A percentile compares a stretch with the other conserved stretches of the same genome.
Conservation (phyloP, 2,888 invertebrate species). For the Proisotoma minuta region DNA sequence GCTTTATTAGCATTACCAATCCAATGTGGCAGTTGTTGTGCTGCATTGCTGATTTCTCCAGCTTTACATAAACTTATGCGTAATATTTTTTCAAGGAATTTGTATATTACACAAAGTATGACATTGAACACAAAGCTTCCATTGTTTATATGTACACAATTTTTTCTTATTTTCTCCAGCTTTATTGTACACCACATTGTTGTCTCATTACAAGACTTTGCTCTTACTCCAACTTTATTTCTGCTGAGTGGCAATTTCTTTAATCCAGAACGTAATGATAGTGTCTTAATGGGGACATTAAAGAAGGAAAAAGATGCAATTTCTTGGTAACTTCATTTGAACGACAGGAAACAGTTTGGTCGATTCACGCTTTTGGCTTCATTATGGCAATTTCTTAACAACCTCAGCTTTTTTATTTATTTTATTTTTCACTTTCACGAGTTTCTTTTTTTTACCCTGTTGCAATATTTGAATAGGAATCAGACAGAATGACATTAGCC, state of each 20-base stretch:
- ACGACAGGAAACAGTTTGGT: constrained; percentile 3
- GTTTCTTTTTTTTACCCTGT: too few species aligned
- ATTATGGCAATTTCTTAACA: not conserved
- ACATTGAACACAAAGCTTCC: too few species aligned
- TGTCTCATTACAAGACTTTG: constrained; percentile 5
- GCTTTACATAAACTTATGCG: too few species aligned
- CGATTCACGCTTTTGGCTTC: not conserved
- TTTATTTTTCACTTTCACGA: too few species aligned
- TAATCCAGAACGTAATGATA: constrained; percentile 12
- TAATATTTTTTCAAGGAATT: too few species aligned
- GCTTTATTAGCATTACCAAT: not conserved
- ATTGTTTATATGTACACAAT: too few species aligned
- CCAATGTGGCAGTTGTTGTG: too few species aligned
- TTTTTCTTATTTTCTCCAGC: not conserved
- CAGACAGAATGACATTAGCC: too few species aligned
- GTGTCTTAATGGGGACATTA: constrained; percentile 20
- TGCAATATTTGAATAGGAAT: too few species aligned
- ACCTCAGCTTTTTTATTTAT: not conserved
- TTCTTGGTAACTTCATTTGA: constrained; percentile 3
- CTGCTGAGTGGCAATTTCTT: not conserved
- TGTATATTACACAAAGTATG: too few species aligned
- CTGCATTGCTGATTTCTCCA: too few species aligned
- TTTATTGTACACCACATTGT: not conserved
- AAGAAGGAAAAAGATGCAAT: constrained; percentile 14
- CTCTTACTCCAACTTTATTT: constrained; percentile 10